phyloP scores from a whole-genome alignment of 1,140 invertebrate species.

The Odontomachus brunneus region DNA sequence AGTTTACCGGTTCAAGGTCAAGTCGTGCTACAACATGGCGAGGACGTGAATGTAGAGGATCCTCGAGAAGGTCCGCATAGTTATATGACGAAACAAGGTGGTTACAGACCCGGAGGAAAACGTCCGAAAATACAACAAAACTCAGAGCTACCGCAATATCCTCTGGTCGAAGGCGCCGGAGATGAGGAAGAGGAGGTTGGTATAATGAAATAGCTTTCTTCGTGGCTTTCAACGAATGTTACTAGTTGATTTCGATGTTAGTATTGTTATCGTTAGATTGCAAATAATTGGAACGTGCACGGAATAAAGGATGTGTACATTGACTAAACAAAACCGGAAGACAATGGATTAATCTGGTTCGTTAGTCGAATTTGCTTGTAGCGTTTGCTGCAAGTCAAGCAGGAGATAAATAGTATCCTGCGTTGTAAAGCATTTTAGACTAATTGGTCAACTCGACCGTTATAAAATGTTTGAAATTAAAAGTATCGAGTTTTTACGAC shows the following conservation, averaged over 20 bases:
- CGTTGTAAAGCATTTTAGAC: neutral
- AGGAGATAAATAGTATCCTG: too few relatives aligned
- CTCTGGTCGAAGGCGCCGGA: slow-evolving; percentile 43
- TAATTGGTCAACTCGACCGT: too few relatives aligned
- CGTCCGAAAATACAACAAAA: slow-evolving; percentile 28
- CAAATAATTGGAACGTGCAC: slow-evolving; percentile 42
- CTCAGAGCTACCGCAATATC: slow-evolving; percentile 1
- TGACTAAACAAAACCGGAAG: slow-evolving; percentile 11
- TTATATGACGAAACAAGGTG: slow-evolving; percentile 41
- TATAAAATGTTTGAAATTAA: too few relatives aligned
- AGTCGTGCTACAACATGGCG: slow-evolving; percentile 32
- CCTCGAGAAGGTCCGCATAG: slow-evolving; percentile 23
- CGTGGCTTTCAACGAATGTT: slow-evolving; percentile 2
- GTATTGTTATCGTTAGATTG: slow-evolving; percentile 24
- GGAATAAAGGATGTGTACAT: slow-evolving; percentile 7
- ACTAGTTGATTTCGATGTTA: slow-evolving; percentile 5
- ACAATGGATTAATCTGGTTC: slow-evolving; percentile 10
- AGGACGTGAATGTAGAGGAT: slow-evolving; percentile 19
- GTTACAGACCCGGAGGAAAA: slow-evolving; percentile 35
- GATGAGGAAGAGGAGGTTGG: slow-evolving; percentile 78
- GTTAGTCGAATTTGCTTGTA: neutral
- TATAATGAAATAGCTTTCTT: slow-evolving; percentile 32
- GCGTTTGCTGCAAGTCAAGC: too few relatives aligned
- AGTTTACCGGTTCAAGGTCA: slow-evolving; percentile 55
- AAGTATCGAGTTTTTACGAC: neutral